Evolutionary conservation across 2,797 vertebrate genomes (phyloP).

Genomic region (Rhyacichthys aspro): DNA sequence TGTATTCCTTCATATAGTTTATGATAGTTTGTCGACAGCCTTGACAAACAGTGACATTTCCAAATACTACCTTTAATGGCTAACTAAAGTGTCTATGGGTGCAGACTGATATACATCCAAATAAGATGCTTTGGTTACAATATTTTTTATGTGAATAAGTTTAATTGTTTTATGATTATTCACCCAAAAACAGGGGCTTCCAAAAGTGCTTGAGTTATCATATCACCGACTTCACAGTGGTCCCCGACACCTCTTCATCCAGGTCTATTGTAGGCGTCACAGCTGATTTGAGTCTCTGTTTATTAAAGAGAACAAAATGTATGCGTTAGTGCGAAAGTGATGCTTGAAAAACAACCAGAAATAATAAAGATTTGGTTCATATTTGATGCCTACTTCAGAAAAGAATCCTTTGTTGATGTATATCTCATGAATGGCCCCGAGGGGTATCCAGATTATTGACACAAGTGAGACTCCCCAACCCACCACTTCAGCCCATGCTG

Average conservation of each 20-base stretch:
- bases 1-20: no score
- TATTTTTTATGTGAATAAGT: neutral
- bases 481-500: constrained; percentile 75
- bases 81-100: no score
- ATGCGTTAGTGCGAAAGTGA: no score
- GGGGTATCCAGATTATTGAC: constrained; percentile 80
- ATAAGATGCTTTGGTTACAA: neutral
- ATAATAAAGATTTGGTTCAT: neutral
- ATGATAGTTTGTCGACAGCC: no score
- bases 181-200: neutral
- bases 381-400: constrained; percentile 61
- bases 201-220: constrained; percentile 1
- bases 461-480: constrained; percentile 77
- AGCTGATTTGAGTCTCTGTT: constrained; percentile 67
- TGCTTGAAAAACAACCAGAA: constrained; percentile 8
- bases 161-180: neutral
- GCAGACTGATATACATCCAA: neutral
- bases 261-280: constrained; percentile 57
- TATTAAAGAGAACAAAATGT: constrained; percentile 17
- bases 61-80: no score
- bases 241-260: constrained; percentile 27
- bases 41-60: no score
- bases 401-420: constrained; percentile 71
- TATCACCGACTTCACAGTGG: constrained; percentile 20
- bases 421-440: constrained; percentile 79